Evolutionary conservation across 2,888 invertebrate genomes (phyloP), one percentile per base, ranked within the genome.

Genomic region (Sussaba pulchella): DNA sequence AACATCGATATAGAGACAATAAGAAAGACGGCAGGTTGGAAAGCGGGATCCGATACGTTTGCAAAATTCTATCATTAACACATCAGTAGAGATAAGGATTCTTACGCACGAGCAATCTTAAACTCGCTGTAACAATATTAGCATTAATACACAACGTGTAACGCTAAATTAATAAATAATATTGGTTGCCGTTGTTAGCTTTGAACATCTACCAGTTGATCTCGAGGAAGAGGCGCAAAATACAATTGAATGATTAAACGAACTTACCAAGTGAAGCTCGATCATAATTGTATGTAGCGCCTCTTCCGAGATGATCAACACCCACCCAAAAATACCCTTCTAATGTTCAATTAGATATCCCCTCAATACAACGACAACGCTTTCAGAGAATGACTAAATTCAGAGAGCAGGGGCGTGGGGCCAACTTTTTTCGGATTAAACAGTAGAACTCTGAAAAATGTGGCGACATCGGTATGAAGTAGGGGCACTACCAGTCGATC

Each of bases 1-100:
- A 59, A 47, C 5, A 14, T 71, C 1, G 19, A 57, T 9, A 1
- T 71, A 1, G 45, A 71, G 9, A 3, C n/a, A 5, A 71, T 71
- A 0, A 12, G 47, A 1, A 43, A 71, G 14, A 71, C 47, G 0
- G 71, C 71, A n/a, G 59, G 47, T 1, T 71, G 59, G 71, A 47
- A 45, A 5, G n/a, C 10, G 6, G 39, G 19, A 1, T 59, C 36
- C 6, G 31, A n/a, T 2, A 39, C 36, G 17, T 59, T 59, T 9
- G 36, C 59, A 17, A 59, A 17, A 36, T 59, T 59, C 17, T 36
- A 59, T 31, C 0, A 47, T 19, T 19, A 19, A 1, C 17, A 17
- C 17, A 1, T 47, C 19, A 10, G 2, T 0, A 10, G 2, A 1
- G 47, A 47, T 1, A 2, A 19, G 19, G 19, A 4, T 10, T 19